These are phyloP conservation scores for Otus sunia DNA, from an alignment of 2,113 vertebrate genomes.

Conservation along the genomic window DNA sequence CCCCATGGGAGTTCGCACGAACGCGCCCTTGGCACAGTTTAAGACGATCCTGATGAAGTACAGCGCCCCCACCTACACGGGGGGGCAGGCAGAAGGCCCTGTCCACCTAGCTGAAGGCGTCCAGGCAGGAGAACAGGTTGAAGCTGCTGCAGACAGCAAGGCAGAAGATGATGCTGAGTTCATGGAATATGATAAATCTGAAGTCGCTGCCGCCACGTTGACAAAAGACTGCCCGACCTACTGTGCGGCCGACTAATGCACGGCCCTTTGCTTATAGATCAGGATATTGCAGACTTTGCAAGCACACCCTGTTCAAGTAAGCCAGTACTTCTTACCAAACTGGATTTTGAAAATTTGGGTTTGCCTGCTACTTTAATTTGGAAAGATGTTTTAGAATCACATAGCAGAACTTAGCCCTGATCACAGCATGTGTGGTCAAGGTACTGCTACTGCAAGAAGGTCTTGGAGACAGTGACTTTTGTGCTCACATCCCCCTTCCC, in stretches of 20 bases:
- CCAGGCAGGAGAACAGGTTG: background rate
- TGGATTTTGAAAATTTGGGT: background rate
- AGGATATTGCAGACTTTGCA: background rate
- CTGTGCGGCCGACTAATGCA: background rate
- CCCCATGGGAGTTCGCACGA: conserved; percentile 92
- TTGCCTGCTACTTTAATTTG: background rate
- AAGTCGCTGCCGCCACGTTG: fast-evolving
- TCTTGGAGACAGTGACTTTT: background rate
- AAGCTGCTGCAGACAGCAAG: background rate
- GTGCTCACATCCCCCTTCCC: background rate
- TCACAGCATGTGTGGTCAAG: background rate
- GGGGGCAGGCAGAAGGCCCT: conserved; percentile 58
- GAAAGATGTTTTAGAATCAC: background rate
- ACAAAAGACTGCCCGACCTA: background rate
- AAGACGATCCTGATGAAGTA: conserved; percentile 90
- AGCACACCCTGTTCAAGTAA: background rate
- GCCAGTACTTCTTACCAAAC: background rate
- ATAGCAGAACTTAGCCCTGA: background rate
- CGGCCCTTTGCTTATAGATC: background rate
- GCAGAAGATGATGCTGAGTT: background rate
- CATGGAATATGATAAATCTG: background rate
- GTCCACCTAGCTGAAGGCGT: conserved; percentile 50
- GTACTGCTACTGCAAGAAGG: background rate
- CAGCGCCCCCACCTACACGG: conserved; percentile 84
- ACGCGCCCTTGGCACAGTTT: conserved; percentile 86